Base-by-base conservation (phyloP, 1,140 invertebrate genomes). In the Heliconius eleuchia region DNA sequence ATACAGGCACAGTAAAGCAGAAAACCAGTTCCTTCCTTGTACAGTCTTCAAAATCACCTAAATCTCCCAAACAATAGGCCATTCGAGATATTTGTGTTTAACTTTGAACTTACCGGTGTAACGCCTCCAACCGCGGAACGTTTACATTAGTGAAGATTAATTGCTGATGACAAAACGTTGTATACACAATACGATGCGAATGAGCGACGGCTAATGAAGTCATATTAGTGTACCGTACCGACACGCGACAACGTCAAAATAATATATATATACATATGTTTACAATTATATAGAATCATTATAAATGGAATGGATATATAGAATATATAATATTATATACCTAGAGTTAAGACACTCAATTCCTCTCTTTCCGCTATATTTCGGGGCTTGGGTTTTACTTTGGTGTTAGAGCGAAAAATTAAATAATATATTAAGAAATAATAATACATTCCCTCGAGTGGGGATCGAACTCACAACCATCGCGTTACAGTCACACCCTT, bases 121-220 rank as follows among this genome's bases (percentile, higher is more conserved):
- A 13, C 60, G 27, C 27, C 13, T 66, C 27, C 27, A 84, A 86
- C 85, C 87, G 83, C 86, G 85, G 81, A 85, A 84, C 83, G 83
- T 83, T 83, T 82, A 84, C 84, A 83, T 86, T 90, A 89, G 88
- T 90, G 86, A 90, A 88, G 88, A 90, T 90, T 88, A 89, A 90
- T 88, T 84, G 88, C 87, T 81, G 82, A 85, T 82, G 81, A 83
- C 83, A 82, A 78, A 80, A 78, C 71, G 79, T 71, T 70, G 75
- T 80, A 74, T 55, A 77, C 37, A 82, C 81, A 77, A 76, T 74
- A 80, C 78, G 74, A 66, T 60, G 74, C 57, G 77, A 73, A 76
- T 74, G 75, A 71, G 66, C 71, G 30, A 77, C n/a, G 55, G 52
- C 71, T 80, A 80, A 82, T 80, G 78, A 76, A 79, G 74, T 74